These are phyloP conservation scores for Chaetophractus vellerosus DNA, from an alignment of 2,797 vertebrate species.

Conservation along the genomic window DNA sequence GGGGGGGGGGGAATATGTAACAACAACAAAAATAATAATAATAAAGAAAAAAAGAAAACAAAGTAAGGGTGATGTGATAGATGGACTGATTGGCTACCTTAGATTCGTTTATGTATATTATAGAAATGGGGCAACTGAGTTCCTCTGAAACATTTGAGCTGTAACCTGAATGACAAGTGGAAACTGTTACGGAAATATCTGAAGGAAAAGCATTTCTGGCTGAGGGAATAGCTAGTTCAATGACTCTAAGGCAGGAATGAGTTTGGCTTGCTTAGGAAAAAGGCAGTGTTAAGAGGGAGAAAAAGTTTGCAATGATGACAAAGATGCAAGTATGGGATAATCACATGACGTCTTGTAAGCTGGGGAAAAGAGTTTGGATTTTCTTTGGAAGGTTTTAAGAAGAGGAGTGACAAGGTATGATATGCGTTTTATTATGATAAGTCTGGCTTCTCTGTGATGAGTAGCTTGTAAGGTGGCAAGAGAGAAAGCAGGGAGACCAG, in stretches of 20 bases:
- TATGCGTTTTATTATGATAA: constrained; percentile 8
- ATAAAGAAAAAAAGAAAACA: background rate
- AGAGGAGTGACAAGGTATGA: background rate
- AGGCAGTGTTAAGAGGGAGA: background rate
- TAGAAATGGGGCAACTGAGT: background rate
- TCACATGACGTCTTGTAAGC: background rate
- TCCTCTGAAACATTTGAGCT: constrained; percentile 41
- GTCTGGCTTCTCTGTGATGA: background rate
- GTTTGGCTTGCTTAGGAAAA: constrained; percentile 4
- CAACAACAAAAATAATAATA: constrained; percentile 58
- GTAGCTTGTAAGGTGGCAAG: background rate
- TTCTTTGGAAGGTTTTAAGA: constrained; percentile 36
- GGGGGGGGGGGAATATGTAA: no score
- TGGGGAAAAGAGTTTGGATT: background rate
- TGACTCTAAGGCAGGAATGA: background rate
- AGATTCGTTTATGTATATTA: constrained; percentile 41
- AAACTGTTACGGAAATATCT: background rate
- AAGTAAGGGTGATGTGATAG: background rate
- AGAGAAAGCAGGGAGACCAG: background rate
- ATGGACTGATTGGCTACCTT: background rate
- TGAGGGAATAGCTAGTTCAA: background rate
- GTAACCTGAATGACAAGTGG: constrained; percentile 22
- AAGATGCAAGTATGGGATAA: background rate
- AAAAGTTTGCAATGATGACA: background rate
- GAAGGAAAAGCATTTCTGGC: constrained; percentile 11